These are phyloP conservation scores for Tryphoninae sp. DNA, from an alignment of 2,888 invertebrate genomes.

Conservation along the genomic window DNA sequence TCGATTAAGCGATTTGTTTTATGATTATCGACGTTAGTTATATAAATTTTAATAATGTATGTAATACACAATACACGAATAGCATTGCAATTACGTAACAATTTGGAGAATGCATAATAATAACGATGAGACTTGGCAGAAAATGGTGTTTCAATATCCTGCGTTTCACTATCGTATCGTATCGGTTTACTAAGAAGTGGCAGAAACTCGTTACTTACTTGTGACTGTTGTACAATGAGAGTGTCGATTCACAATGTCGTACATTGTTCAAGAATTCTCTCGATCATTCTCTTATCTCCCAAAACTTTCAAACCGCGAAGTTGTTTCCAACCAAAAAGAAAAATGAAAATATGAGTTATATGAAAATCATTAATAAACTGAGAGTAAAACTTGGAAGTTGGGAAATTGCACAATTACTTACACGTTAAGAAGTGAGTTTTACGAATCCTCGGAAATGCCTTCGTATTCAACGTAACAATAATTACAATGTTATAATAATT, in stretches of 20 bases:
- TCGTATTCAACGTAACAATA: slow-evolving; percentile 36
- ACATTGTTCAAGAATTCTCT: not conserved
- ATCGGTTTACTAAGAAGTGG: not conserved
- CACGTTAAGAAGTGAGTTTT: not conserved
- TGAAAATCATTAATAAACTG: too few relatives aligned
- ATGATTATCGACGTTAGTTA: not conserved
- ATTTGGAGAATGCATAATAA: slow-evolving; percentile 28
- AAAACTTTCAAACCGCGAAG: too few relatives aligned
- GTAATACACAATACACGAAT: slow-evolving; percentile 26
- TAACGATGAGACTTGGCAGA: slow-evolving; percentile 20
- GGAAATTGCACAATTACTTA: not conserved
- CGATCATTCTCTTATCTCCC: too few relatives aligned
- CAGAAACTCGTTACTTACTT: not conserved
- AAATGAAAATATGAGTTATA: not conserved
- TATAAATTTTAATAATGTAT: slow-evolving; percentile 32
- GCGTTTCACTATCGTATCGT: not conserved
- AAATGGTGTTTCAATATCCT: not conserved
- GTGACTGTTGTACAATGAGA: not conserved
- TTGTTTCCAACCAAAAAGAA: too few relatives aligned
- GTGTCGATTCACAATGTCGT: not conserved
- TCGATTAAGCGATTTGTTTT: slow-evolving; percentile 4
- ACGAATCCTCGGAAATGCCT: not conserved
- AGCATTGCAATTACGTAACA: slow-evolving; percentile 37
- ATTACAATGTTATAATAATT: slow-evolving; percentile 43
- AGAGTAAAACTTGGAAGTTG: not conserved